Evolutionary conservation across 2,113 vertebrate species (phyloP), one percentile per base, ranked within the genome.

Genomic region (Talpa occidentalis): DNA sequence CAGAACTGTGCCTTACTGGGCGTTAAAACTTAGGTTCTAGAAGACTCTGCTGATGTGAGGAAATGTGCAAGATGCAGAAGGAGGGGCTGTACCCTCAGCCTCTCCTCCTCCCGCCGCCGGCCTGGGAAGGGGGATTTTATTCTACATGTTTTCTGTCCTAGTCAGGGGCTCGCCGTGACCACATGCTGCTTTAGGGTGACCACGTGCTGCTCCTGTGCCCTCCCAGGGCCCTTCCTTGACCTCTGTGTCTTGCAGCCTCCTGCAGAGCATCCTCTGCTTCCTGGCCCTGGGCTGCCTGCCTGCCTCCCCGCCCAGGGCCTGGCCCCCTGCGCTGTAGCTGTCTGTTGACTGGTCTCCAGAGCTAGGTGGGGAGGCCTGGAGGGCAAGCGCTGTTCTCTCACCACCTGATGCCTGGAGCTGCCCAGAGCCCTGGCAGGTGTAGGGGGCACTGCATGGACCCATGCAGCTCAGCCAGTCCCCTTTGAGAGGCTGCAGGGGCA

Each of bases 121-220:
- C 8, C n/a, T 54, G 32, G 11, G 67, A 54, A 21, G 47, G 30
- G 15, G 32, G 22, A 3, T 52, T 37, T 49, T 49, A 30, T 87
- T 2, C 40, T 28, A 49, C 3, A 10, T 52, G 81, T 69, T 52
- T 52, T 52, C 60, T 76, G n/a, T 37, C 19, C 59, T 21, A 10
- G 30, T 74, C 10, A 10, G 14, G 4, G 82, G 40, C 81, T 8
- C 0, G 22, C 42, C 5, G 0, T 11, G n/a, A 49, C n/a, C 1
- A 0, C 1, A 1, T 3, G 1, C 2, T 1, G 1, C n/a, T 26
- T 42, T 32, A 0, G 52, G 35, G 5, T 52, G 49, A 44, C 44
- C 44, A 44, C 44, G 10, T 44, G 44, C 44, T 54, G 6, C 12
- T n/a, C 32, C 40, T 37, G 26, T 60, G 19, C 21, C 21, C 52